phyloP scores from a whole-genome alignment of 2,113 vertebrate species.

The Panurus biarmicus region DNA sequence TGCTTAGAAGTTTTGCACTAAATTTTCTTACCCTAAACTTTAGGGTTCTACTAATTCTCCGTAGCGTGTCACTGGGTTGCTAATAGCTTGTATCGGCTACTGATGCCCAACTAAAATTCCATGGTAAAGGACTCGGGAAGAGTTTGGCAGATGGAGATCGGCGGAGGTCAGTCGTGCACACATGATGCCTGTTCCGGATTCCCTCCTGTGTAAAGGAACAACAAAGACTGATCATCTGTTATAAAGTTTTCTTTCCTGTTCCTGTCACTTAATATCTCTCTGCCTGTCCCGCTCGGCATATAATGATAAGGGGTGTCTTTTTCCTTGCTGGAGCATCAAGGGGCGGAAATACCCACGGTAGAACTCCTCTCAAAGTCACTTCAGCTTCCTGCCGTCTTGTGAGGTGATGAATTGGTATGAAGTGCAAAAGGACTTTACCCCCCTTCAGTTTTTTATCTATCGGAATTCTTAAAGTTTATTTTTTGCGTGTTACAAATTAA shows the following conservation, averaged over 20 bases:
- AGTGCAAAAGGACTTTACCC: background rate
- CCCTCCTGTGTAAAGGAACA: background rate
- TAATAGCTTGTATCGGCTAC: background rate
- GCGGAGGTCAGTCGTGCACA: background rate
- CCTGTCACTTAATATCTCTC: background rate
- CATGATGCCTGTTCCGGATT: slow-evolving; percentile 23
- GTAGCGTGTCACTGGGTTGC: background rate
- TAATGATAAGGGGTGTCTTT: background rate
- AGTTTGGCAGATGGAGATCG: background rate
- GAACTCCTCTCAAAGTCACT: background rate
- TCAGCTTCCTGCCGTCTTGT: background rate
- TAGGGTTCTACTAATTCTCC: background rate
- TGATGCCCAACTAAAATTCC: background rate
- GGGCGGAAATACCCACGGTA: background rate
- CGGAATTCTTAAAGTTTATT: background rate
- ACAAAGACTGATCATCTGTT: slow-evolving; percentile 3
- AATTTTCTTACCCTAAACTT: background rate
- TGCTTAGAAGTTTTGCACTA: background rate
- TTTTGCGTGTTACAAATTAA: background rate
- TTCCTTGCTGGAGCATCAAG: background rate
- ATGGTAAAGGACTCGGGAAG: background rate
- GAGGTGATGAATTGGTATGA: background rate
- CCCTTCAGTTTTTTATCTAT: background rate
- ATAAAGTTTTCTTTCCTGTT: slow-evolving; percentile 41
- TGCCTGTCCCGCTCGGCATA: background rate